Percentiles rank a stretch among this genome's conserved stretches.
Evolutionary conservation across 2,797 vertebrate genomes (phyloP).

Genomic region (Dendrocincla fuliginosa): DNA sequence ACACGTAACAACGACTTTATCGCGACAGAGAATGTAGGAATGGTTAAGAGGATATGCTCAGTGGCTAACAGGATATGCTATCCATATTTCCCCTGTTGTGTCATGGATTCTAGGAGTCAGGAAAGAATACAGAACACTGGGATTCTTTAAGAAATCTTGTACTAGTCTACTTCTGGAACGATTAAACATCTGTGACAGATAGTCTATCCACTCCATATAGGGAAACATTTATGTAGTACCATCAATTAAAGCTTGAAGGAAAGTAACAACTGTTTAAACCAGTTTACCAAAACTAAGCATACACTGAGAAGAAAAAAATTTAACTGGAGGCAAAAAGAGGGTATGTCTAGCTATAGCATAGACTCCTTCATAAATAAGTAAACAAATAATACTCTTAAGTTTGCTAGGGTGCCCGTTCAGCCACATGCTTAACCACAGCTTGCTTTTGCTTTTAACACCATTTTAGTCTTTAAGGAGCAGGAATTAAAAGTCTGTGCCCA

Average conservation of each 20-base stretch:
- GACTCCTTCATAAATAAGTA: slow-evolving; percentile 67
- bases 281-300: slow-evolving; percentile 39
- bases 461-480: not conserved
- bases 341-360: slow-evolving; percentile 39
- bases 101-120: slow-evolving; percentile 54
- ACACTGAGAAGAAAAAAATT: not conserved
- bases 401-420: slow-evolving; percentile 12
- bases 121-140: slow-evolving; percentile 61
- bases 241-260: slow-evolving; percentile 46
- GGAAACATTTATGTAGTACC: slow-evolving; percentile 57
- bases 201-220: slow-evolving; percentile 39
- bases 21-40: not conserved
- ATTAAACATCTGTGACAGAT: slow-evolving; percentile 57
- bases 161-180: slow-evolving; percentile 57
- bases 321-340: slow-evolving; percentile 33
- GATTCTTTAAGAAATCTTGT: slow-evolving; percentile 54
- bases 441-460: not conserved
- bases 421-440: slow-evolving; percentile 15
- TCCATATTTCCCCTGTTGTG: not conserved
- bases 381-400: slow-evolving; percentile 59
- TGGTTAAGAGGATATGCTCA: not conserved
- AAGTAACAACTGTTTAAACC: slow-evolving; percentile 48
- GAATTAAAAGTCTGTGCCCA: slow-evolving; percentile 13
- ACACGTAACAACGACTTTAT: slow-evolving; percentile 2
- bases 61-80: slow-evolving; percentile 15